Base-by-base conservation (phyloP, 1,140 invertebrate genomes). In the Bemisia tabaci region DNA sequence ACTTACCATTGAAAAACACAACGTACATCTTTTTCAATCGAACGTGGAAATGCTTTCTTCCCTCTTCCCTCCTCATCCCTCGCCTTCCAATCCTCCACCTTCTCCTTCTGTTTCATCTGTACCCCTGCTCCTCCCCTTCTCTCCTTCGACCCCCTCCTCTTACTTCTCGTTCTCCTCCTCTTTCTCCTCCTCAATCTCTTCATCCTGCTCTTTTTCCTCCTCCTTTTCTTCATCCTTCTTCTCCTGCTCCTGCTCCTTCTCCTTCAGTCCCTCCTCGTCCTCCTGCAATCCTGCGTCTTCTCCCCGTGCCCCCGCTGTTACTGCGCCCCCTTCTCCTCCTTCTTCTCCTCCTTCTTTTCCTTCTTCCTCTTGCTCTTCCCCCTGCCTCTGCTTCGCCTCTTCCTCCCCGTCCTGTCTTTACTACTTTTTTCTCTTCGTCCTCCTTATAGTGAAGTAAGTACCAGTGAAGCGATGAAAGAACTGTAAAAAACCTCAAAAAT, bases 281-380 rank as follows among this genome's bases (percentile, higher is more conserved):
- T 65, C 63, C 39, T 2, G 26, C 26, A 26, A 1, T 65, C 63
- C 39, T 33, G 26, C 26, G 25, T 24, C 27, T 24, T 64, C 64
- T 39, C 64, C 12, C 64, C 58, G 21, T 25, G 12, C 33, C 22
- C 58, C 27, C 24, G 12, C 24, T 59, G 11, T 59, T 58, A 17
- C 60, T 61, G n/a, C 58, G 25, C 33, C 26, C 21, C 22, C 24
- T 25, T 33, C 25, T 33, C 33, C 24, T 63, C 62, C 25, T 24
- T 61, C 62, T 63, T 24, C 24, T 24, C 25, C 62, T 63, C 62
- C n/a, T n/a, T 62, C 62, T 33, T 25, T 33, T 25, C 24, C 33
- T 33, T 25, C 62, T 21, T n/a, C 62, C 24, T 63, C 24, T 24
- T 24, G 5, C 24, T 2, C n/a, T n/a, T 63, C n/a, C 25, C 62